Conservation (phyloP, 2,113 vertebrate species). For the Dermatemys mawii region DNA sequence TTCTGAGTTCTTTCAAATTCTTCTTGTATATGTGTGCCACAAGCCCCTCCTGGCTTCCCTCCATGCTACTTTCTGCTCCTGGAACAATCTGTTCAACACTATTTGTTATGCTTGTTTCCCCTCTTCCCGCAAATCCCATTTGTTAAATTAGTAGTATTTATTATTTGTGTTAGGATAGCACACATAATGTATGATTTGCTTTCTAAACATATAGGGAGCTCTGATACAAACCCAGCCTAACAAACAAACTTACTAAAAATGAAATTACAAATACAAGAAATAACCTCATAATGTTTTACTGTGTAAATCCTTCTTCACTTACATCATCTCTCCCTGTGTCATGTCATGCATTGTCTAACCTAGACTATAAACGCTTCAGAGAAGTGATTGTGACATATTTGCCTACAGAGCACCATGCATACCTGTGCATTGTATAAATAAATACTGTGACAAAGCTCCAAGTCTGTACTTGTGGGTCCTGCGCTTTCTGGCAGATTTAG, state of each 20-base stretch:
- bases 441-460: no score
- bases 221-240: neutral
- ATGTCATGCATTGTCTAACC: neutral
- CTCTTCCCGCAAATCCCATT: neutral
- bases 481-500: no score
- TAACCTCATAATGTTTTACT: neutral
- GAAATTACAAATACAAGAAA: neutral
- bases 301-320: neutral
- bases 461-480: no score
- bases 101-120: neutral
- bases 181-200: neutral
- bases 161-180: neutral
- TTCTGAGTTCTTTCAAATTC: neutral
- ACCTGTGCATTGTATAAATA: neutral
- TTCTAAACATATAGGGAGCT: neutral
- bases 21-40: neutral
- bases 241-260: neutral
- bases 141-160: neutral
- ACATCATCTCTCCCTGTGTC: accelerated
- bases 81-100: neutral
- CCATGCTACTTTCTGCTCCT: neutral
- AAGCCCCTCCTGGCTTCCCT: neutral
- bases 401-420: neutral
- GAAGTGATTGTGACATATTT: neutral
- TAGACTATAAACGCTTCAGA: neutral